Conservation (phyloP, 2,888 invertebrate genomes). For the Euzetes globulus region DNA sequence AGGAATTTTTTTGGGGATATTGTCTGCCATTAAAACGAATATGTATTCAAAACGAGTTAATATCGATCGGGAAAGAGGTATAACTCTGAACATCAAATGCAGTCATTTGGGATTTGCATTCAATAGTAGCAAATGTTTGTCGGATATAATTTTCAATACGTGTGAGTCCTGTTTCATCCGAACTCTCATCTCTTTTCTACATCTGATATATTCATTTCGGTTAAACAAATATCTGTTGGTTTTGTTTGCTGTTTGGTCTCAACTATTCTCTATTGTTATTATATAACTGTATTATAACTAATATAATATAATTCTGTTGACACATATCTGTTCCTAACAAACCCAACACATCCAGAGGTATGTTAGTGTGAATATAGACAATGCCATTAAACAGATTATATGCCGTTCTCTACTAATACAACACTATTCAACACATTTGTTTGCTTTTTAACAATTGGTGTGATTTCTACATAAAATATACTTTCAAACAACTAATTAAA, state of each 20-base stretch:
- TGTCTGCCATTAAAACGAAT: not conserved
- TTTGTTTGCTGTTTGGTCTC: slow-evolving; percentile 4
- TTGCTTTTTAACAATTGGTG: not conserved
- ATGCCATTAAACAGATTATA: not conserved
- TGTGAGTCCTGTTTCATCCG: not conserved
- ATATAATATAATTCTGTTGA: slow-evolving; percentile 19
- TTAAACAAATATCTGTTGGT: slow-evolving; percentile 11
- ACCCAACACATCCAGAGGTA: not conserved
- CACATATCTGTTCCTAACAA: slow-evolving; percentile 1
- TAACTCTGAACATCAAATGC: not conserved
- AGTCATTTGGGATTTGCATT: slow-evolving; percentile 10
- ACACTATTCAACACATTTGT: not conserved
- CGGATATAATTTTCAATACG: not conserved
- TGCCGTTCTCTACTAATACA: not conserved
- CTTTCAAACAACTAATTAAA: not conserved
- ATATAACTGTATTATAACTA: not conserved
- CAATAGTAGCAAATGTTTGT: slow-evolving; percentile 18
- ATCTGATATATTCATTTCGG: slow-evolving; percentile 15
- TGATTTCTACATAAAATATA: not conserved
- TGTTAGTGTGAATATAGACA: not conserved
- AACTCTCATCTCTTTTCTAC: not conserved
- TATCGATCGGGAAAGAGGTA: not conserved
- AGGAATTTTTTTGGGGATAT: not conserved
- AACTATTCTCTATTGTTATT: slow-evolving; percentile 11
- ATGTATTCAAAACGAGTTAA: slow-evolving; percentile 15